Conservation (phyloP, 2,797 vertebrate species). For the Tenualosa ilisha region DNA sequence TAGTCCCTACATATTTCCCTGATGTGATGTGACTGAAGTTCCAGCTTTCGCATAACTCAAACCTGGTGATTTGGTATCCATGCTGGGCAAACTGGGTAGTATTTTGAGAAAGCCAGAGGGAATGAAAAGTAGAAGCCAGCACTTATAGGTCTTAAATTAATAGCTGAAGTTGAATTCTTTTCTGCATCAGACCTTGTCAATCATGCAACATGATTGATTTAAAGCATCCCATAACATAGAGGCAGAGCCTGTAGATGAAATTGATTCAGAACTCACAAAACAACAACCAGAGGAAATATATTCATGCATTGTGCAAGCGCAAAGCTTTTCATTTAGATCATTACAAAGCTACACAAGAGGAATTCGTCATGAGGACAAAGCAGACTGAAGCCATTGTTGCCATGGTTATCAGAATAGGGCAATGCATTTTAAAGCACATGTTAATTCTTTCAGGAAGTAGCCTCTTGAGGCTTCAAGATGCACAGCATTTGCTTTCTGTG, state of each 20-base stretch:
- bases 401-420: conserved; percentile 56
- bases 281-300: conserved; percentile 36
- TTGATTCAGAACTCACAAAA: conserved; percentile 32
- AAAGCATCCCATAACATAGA: conserved; percentile 8
- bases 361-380: conserved; percentile 33
- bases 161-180: not conserved
- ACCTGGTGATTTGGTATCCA: not conserved
- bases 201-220: not conserved
- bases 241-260: not conserved
- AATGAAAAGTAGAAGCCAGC: not conserved
- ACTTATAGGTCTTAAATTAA: not conserved
- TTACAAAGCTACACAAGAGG: not conserved
- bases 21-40: not conserved
- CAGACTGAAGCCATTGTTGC: conserved; percentile 49
- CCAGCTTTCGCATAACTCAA: not conserved
- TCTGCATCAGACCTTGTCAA: conserved; percentile 9
- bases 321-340: conserved; percentile 16
- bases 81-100: not conserved
- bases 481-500: not conserved
- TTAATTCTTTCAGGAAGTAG: conserved; percentile 34
- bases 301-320: conserved; percentile 32
- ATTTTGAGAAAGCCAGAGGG: not conserved
- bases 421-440: conserved; percentile 43
- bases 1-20: not conserved
- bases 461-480: conserved; percentile 19